Percentiles rank a stretch among this genome's conserved stretches.
These are phyloP conservation scores for Rhopalosiphum maidis DNA, from an alignment of 1,140 invertebrate genomes.

Conservation along the genomic window DNA sequence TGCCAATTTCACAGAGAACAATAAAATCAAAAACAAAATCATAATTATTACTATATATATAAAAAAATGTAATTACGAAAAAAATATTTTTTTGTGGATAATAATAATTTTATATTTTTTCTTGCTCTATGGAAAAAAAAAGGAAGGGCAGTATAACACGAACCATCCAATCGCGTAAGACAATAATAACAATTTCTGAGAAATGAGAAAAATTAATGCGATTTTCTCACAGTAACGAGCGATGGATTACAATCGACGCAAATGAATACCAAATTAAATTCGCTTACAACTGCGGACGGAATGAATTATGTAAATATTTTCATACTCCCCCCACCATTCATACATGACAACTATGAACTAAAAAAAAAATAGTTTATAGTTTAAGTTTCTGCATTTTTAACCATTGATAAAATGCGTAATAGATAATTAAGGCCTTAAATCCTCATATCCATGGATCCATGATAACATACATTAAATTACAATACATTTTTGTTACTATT, in stretches of 20 bases:
- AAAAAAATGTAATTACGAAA: constrained; percentile 30
- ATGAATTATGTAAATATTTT: not conserved
- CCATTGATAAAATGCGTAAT: not conserved
- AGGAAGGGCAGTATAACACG: not conserved
- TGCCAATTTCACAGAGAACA: constrained; percentile 30
- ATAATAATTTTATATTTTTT: constrained; percentile 8
- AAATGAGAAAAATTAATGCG: not conserved
- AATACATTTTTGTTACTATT: not conserved
- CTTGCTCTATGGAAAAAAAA: not conserved
- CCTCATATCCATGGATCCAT: not conserved
- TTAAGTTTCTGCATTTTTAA: constrained; percentile 1
- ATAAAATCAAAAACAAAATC: not conserved
- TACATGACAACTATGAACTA: not conserved
- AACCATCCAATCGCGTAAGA: not conserved
- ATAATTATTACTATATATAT: not conserved
- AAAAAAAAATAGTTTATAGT: not conserved
- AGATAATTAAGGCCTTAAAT: not conserved
- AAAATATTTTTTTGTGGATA: not conserved
- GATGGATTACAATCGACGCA: not conserved
- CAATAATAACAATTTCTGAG: not conserved
- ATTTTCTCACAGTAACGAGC: not conserved
- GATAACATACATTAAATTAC: not conserved
- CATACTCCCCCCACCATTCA: not conserved
- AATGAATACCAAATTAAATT: not conserved
- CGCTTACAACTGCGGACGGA: not conserved